Base-by-base conservation (phyloP, 1,140 invertebrate species). In the Galleria mellonella region DNA sequence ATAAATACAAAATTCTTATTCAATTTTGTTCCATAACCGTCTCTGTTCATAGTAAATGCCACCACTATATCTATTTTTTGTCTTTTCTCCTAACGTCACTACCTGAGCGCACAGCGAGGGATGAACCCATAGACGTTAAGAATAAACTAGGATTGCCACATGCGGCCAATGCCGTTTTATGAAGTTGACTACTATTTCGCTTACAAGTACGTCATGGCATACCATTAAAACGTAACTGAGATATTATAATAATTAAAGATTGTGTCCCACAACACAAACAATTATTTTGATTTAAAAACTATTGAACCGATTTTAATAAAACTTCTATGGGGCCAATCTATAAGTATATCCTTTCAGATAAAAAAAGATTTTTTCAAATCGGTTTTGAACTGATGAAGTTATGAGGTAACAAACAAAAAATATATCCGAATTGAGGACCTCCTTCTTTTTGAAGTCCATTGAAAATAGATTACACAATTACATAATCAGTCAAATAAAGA, bases 91-190 rank as follows among this genome's bases (percentile, higher is more conserved):
- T 17, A 9, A 17, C 17, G 27, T 12, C 28, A 44, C 48, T 64
- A 64, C 61, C 61, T 64, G 56, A 28, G 50, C 43, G 10, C 55
- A 23, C 49, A 48, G 52, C 49, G 50, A 56, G 51, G 61, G 56
- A 50, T 53, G 51, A 51, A 64, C 51, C 56, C 56, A 56, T 51
- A 56, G 30, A 10, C 15, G 43, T 27, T 14, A 30, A 40, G 43
- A 48, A 50, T 53, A 51, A 42, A 51, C 39, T 46, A 43, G 31
- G 43, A 55, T 37, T 47, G 39, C 50, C 51, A 60, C 56, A 56
- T 63, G 61, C 53, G 47, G 32, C 33, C 28, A 38, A 48, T 44
- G 39, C 33, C 52, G 27, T 48, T 51, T 44, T 13, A 12, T 40
- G 23, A 11, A 29, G 9, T 38, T 37, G 12, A 14, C 23, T 27